A percentile compares a stretch with the other conserved stretches of the same genome.
These are phyloP conservation scores for Babyrousa celebensis DNA, from an alignment of 2,797 vertebrate genomes.

Conservation along the genomic window DNA sequence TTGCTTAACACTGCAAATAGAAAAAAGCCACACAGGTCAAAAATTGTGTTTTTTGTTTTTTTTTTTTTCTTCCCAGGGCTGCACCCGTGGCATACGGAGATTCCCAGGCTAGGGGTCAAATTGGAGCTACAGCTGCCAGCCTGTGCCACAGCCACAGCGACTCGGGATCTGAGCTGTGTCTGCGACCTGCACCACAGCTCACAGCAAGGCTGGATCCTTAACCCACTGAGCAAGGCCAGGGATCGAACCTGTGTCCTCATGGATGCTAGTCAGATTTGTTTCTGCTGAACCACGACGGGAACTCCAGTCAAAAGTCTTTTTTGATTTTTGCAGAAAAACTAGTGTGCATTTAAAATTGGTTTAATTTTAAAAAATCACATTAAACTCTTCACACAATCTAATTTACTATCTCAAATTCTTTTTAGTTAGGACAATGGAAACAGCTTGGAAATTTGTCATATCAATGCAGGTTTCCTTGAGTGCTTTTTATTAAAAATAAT, in stretches of 20 bases:
- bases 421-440: slow-evolving; percentile 72
- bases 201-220: too few species aligned
- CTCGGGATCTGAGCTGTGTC: too few species aligned
- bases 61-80: too few species aligned
- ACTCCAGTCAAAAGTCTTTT: slow-evolving; percentile 12
- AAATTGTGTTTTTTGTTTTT: neutral
- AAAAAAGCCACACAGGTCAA: slow-evolving; percentile 19
- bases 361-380: slow-evolving; percentile 55
- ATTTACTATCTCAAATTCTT: slow-evolving; percentile 49
- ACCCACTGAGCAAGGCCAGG: too few species aligned
- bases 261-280: too few species aligned
- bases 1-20: slow-evolving; percentile 43
- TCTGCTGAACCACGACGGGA: too few species aligned
- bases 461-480: slow-evolving; percentile 41
- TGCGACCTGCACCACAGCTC: too few species aligned
- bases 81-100: too few species aligned
- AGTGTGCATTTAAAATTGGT: slow-evolving; percentile 59
- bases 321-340: slow-evolving; percentile 59
- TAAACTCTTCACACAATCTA: slow-evolving; percentile 3
- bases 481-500: slow-evolving; percentile 76
- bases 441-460: slow-evolving; percentile 72
- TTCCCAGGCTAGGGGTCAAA: too few species aligned
- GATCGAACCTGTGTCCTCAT: too few species aligned
- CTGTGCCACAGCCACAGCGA: too few species aligned
- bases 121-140: too few species aligned